These are phyloP conservation scores for Polyodon spathula DNA, from an alignment of 2,113 vertebrate species.

Conservation along the genomic window DNA sequence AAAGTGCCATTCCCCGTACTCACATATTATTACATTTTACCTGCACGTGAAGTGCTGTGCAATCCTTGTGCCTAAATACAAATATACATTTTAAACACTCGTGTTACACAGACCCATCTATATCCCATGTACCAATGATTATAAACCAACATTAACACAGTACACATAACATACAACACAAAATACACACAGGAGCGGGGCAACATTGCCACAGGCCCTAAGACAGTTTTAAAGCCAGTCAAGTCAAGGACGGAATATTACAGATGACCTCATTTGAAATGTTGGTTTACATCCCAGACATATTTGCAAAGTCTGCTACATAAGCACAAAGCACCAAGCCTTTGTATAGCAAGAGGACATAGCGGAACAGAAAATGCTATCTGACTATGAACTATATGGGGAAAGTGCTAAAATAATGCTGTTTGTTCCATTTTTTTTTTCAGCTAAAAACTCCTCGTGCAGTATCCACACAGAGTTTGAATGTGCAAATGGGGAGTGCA, in stretches of 20 bases:
- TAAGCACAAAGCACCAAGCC: neutral
- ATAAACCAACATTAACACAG: too few relatives aligned
- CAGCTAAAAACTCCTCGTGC: constrained; percentile 87
- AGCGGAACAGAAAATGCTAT: neutral
- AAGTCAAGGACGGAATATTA: neutral
- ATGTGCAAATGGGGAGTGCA: constrained; percentile 89
- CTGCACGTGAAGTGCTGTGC: too few relatives aligned
- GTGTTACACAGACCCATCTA: too few relatives aligned
- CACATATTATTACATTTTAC: too few relatives aligned
- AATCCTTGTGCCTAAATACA: too few relatives aligned
- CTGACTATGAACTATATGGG: neutral
- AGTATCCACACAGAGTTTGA: constrained; percentile 89
- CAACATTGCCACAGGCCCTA: too few relatives aligned
- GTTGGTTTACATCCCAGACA: constrained; percentile 9
- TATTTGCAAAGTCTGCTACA: neutral
- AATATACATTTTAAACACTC: too few relatives aligned
- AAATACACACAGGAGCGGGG: too few relatives aligned
- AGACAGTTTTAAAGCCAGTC: neutral
- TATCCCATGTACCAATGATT: too few relatives aligned
- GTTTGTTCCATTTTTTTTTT: constrained; percentile 13
- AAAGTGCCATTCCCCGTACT: too few relatives aligned
- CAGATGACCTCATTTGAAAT: neutral
- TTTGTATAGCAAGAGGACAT: neutral
- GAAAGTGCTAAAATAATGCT: neutral
- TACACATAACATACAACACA: too few relatives aligned